Conservation (phyloP, 2,797 vertebrate species). For the Anisognathus igniventris region DNA sequence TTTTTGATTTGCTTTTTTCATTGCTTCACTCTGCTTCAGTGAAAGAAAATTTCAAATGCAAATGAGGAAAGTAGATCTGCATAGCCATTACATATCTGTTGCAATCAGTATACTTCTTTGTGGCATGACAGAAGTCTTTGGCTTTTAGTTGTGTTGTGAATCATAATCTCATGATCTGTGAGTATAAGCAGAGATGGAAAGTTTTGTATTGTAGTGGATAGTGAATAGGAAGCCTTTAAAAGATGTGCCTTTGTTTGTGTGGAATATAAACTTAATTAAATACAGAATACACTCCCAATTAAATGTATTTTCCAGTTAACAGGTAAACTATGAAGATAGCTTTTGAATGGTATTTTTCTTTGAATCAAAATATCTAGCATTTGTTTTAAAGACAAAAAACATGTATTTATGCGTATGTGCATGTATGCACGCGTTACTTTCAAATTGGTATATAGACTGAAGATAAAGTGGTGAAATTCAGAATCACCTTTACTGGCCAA, state of each 20-base stretch:
- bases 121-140: neutral
- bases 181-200: neutral
- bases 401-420: too few species aligned
- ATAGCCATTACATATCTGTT: neutral
- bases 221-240: neutral
- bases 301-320: neutral
- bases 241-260: neutral
- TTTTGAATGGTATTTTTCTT: neutral
- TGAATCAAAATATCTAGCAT: neutral
- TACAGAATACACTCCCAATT: neutral
- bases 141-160: constrained; percentile 19
- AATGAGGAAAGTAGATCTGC: neutral
- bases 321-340: neutral
- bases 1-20: neutral
- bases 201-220: neutral
- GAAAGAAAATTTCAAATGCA: neutral
- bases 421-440: fast-evolving
- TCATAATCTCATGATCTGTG: neutral
- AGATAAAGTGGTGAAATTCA: neutral
- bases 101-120: neutral
- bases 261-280: neutral
- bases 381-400: neutral
- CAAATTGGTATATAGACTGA: neutral
- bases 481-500: neutral
- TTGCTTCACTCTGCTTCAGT: neutral